Percentiles rank a stretch among this genome's conserved stretches.
These are phyloP conservation scores for Enteromius fasciolatus DNA, from an alignment of 2,797 vertebrate genomes.

Conservation along the genomic window DNA sequence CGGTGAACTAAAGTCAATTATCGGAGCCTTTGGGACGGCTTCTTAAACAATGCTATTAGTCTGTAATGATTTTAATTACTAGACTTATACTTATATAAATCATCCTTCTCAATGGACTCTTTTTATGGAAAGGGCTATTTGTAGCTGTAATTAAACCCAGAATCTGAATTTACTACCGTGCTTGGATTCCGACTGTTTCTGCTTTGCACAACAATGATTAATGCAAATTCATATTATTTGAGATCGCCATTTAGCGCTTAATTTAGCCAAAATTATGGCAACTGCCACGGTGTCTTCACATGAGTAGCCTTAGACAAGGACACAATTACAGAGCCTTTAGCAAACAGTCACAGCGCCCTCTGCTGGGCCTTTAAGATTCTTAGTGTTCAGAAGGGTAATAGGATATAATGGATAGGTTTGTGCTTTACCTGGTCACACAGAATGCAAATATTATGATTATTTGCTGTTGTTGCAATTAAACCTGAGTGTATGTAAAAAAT, in stretches of 20 bases:
- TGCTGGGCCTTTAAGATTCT: conserved; percentile 71
- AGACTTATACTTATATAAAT: conserved; percentile 79
- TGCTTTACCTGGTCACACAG: conserved; percentile 22
- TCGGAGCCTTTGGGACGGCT: conserved; percentile 69
- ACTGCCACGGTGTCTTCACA: conserved; percentile 88
- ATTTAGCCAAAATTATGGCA: conserved; percentile 99
- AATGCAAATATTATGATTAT: neutral
- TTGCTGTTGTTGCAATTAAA: conserved; percentile 13
- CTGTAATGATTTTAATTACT: conserved; percentile 81
- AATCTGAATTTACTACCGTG: conserved; percentile 92
- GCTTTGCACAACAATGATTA: conserved; percentile 96
- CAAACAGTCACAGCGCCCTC: conserved; percentile 85
- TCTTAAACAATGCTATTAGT: conserved; percentile 79
- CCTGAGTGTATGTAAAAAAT: neutral
- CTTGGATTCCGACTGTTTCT: conserved; percentile 89
- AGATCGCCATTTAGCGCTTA: conserved; percentile 99
- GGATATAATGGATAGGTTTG: neutral
- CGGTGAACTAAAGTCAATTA: conserved; percentile 72
- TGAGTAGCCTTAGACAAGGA: conserved; percentile 83
- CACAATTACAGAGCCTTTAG: conserved; percentile 60
- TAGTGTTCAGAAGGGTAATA: conserved; percentile 12
- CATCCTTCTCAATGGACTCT: conserved; percentile 78
- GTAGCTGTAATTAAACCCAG: conserved; percentile 93
- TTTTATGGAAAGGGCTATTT: conserved; percentile 90
- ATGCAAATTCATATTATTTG: conserved; percentile 99